Evolutionary conservation across 2,888 invertebrate genomes (phyloP), one percentile per base, ranked within the genome.

Genomic region (Leptinotarsa tumamoca): DNA sequence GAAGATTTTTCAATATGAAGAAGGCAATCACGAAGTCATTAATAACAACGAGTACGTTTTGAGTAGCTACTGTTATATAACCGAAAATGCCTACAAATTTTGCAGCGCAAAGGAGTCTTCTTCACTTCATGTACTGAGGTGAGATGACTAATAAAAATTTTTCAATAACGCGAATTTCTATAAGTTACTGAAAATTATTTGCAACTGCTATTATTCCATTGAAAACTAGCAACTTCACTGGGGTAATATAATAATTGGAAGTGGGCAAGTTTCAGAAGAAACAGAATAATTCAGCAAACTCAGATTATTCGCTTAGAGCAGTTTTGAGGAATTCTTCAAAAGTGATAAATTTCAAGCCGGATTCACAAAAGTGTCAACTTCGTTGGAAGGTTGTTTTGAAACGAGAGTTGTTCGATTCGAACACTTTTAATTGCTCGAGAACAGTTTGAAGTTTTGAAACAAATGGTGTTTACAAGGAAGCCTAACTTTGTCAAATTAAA

Each of bases 391-490:
- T 70, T 70, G 70, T 58, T 70, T 58, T 58, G 58, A 23, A 70
- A 49, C 3, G 54, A 49, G 21, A 61, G 49, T 21, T 58, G 23
- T 49, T 56, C 49, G 21, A 56, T 58, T 58, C 49, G 18, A 27
- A 70, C 13, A 70, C 63, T 63, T 63, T 63, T 63, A 63, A 63
- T 63, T 63, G 70, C 43, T 70, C 43, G 49, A 23, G 0, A 70
- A 61, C 58, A 70, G 50, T 43, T 70, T 58, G 49, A 70, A 70
- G 70, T 70, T 70, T 58, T 21, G 70, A 49, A 70, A 70, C 56
- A 43, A 70, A 70, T 70, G 70, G 58, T 70, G 70, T 70, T 70
- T 70, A 70, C 70, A 17, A 70, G 70, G 33, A 61, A 70, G 14
- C 15, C 23, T 23, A 23, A 15, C 58, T 58, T 58, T 23, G 23